Evolutionary conservation across 2,888 invertebrate genomes (phyloP), one percentile per base, ranked within the genome.

Genomic region (Hyalella azteca): DNA sequence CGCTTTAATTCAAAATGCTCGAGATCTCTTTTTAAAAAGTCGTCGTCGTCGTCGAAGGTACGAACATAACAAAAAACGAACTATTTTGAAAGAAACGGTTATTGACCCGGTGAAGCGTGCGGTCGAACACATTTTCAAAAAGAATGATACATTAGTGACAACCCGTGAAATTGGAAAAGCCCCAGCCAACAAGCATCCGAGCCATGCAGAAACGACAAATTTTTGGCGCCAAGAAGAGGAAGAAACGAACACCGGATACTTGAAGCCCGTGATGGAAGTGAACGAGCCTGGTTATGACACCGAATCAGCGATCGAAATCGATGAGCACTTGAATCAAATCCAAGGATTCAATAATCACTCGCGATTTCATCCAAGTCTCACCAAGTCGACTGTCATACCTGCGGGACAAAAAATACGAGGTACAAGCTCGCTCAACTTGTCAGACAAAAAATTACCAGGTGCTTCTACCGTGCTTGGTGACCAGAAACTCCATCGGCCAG

Each of bases 391-490:
- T 66, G 29, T 66, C 29, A 66, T 36, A 66, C 32, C 36, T 36
- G 32, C 1, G n/a, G 29, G 66, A 22, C 36, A 66, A 66, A 32
- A 66, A 66, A 66, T 29, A 36, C 66, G 66, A 32, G 66, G 36
- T 66, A 66, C 32, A 66, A 66, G 36, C 19, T 32, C 39, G 32
- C 66, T 66, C 66, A 66, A 66, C 66, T 66, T 36, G 66, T 66
- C 66, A 66, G 66, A 19, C 36, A 66, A 36, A 66, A 66, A 66
- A 66, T 66, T 66, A 66, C 66, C 66, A 66, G 66, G 66, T 66
- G 36, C 66, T 11, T 36, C 66, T 36, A 36, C n/a, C 32, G 36
- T 66, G 66, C 39, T 36, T n/a, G 36, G 3, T 36, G 66, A 66
- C 32, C 32, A 66, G 36, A 22, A 36, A 15, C 66, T 32, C 19